Percentiles rank a stretch among this genome's conserved stretches.
Evolutionary conservation across 1,140 invertebrate genomes (phyloP).

Genomic region (Stegodyphus mimosarum): DNA sequence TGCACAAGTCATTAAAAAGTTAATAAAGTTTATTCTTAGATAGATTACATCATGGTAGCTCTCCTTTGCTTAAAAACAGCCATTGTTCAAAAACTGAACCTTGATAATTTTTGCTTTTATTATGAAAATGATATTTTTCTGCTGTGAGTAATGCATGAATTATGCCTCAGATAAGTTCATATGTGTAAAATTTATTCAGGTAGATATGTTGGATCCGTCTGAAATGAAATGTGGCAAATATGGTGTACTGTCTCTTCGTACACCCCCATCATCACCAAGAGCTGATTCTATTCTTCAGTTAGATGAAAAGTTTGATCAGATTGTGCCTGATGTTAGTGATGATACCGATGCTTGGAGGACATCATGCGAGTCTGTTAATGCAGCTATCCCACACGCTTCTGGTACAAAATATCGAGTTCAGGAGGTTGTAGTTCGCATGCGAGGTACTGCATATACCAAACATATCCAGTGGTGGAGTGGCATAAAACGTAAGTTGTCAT

Average conservation of each 20-base stretch:
- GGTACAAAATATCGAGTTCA: constrained; percentile 78
- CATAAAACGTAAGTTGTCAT: constrained; percentile 62
- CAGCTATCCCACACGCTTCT: neutral
- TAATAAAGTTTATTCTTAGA: too few species aligned
- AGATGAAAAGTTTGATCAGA: constrained; percentile 20
- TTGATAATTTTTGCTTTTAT: too few species aligned
- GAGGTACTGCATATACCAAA: constrained; percentile 66
- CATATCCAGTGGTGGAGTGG: constrained; percentile 62
- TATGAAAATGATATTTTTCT: too few species aligned
- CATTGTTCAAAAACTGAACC: too few species aligned
- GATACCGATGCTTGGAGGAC: constrained; percentile 41
- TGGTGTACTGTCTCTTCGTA: constrained; percentile 62
- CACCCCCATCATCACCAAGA: constrained; percentile 60
- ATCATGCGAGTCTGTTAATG: constrained; percentile 29
- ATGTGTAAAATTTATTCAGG: constrained; percentile 31
- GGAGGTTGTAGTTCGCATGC: constrained; percentile 78
- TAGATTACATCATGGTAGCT: too few species aligned
- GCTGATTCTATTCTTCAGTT: constrained; percentile 41
- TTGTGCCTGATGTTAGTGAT: constrained; percentile 27
- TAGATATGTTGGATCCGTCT: constrained; percentile 62
- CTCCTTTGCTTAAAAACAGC: too few species aligned
- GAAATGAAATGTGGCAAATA: constrained; percentile 51
- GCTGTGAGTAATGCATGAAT: too few species aligned
- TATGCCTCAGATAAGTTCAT: too few species aligned
- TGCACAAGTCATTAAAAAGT: too few species aligned